phyloP scores from a whole-genome alignment of 2,113 vertebrate species.

The Origma solitaria region DNA sequence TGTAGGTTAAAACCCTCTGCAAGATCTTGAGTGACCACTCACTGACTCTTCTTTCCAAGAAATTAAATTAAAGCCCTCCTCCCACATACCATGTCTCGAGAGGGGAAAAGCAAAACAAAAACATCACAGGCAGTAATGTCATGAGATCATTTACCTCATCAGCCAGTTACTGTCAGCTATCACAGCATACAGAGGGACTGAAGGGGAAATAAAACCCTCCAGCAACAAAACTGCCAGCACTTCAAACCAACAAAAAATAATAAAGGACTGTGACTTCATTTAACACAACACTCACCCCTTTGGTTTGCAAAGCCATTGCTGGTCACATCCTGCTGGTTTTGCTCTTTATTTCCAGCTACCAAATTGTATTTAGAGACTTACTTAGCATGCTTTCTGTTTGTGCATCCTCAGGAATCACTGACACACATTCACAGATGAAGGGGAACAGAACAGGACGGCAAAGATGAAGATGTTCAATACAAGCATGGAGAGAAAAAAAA shows the following conservation, averaged over 20 bases:
- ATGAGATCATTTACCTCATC: neutral
- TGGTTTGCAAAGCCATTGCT: neutral
- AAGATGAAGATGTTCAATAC: neutral
- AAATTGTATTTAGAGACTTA: neutral
- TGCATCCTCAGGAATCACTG: neutral
- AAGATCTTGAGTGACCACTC: slow-evolving; percentile 8
- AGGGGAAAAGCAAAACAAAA: neutral
- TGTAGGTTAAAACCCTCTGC: slow-evolving; percentile 11
- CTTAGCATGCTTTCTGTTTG: neutral
- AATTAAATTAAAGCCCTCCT: slow-evolving; percentile 34
- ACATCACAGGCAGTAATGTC: neutral
- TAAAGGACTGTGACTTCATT: neutral
- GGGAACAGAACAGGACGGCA: neutral
- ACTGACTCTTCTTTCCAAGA: neutral
- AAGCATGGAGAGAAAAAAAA: neutral
- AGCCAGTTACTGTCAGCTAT: neutral
- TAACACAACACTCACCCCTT: neutral
- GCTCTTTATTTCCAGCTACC: neutral
- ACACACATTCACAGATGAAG: neutral
- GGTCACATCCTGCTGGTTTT: neutral
- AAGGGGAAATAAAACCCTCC: neutral
- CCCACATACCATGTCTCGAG: neutral
- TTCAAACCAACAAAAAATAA: neutral
- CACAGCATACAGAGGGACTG: neutral
- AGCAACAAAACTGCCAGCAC: neutral